These are phyloP conservation scores for Pantherophis guttatus DNA, from an alignment of 2,113 vertebrate genomes.

Conservation along the genomic window DNA sequence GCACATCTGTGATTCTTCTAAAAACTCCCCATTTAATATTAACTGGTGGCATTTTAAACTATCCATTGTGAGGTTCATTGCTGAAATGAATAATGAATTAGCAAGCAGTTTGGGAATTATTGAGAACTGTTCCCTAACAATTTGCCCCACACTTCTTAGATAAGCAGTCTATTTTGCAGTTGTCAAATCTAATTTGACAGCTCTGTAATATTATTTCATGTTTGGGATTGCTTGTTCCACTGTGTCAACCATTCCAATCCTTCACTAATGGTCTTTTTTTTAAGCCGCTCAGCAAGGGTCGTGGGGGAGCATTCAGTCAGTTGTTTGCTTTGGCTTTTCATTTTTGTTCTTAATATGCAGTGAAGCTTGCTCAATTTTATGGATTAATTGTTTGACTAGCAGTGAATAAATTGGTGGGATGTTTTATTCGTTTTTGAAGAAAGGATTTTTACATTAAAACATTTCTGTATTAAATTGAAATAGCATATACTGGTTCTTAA, in stretches of 20 bases:
- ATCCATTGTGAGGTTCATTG: conserved; percentile 46
- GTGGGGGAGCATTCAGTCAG: conserved; percentile 14
- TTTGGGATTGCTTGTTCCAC: conserved; percentile 28
- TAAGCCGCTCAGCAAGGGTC: not conserved
- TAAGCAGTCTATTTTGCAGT: conserved; percentile 54
- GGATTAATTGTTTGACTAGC: not conserved
- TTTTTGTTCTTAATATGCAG: not conserved
- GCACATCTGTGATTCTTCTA: conserved; percentile 30
- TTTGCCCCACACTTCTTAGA: conserved; percentile 47
- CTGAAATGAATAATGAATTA: conserved; percentile 65
- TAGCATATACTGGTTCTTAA: not conserved
- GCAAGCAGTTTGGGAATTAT: conserved; percentile 49
- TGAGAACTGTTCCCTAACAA: conserved; percentile 53
- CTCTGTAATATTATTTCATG: conserved; percentile 45
- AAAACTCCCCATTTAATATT: conserved; percentile 44
- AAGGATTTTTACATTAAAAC: not conserved
- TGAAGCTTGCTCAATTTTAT: accelerated
- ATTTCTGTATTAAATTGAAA: not conserved
- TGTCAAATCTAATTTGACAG: conserved; percentile 58
- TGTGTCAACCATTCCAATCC: conserved; percentile 20
- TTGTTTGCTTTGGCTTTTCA: conserved; percentile 7
- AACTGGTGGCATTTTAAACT: conserved; percentile 57
- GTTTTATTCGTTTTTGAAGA: not conserved
- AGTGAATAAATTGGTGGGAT: not conserved
- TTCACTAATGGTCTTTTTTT: conserved; percentile 1